Base-by-base conservation (phyloP, 2,113 vertebrate genomes). In the Bostrychus sinensis region DNA sequence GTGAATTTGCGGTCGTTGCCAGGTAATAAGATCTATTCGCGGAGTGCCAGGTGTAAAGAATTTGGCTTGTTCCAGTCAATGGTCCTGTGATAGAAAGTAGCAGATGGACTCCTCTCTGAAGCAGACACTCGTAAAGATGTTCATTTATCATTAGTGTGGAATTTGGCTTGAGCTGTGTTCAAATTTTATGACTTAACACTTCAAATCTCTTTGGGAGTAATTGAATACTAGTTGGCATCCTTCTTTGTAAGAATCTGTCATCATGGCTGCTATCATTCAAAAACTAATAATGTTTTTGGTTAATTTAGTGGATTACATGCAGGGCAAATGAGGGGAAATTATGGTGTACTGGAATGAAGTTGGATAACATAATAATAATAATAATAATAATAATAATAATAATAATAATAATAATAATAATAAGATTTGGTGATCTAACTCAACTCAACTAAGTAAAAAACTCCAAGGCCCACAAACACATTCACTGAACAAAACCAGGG, bases 31-130 rank as follows among this genome's bases (percentile, higher is more conserved):
- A 56, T 19, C 10, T 5, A 30, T 26, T 17, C 20, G 34, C 22
- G 17, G 41, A 22, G 13, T 64, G 28, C n/a, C 17, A 37, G 55
- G 30, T 45, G 61, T 42, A 48, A 77, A 60, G 46, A 12, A 45
- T 23, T 69, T 22, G 20, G 39, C 37, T 2, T 43, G 19, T 60
- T 61, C 8, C 19, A 50, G 22, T 10, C 59, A 25, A 37, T 39
- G 32, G 25, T 11, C 12, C 46, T 50, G 3, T 53, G 41, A 17
- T 56, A 34, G 16, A 69, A 73, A 43, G 60, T 32, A 37, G 54
- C 22, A 22, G 32, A 14, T 28, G 4, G 39, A 57, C 32, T 60
- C 4, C 2, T 46, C 26, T 67, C 6, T 28, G 12, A 56, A 14
- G 7, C 37, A 11, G 7, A 2, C 11, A 48, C 46, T 34, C 53